Base-by-base conservation (phyloP, 2,113 vertebrate genomes). In the Rhynchomys soricoides region DNA sequence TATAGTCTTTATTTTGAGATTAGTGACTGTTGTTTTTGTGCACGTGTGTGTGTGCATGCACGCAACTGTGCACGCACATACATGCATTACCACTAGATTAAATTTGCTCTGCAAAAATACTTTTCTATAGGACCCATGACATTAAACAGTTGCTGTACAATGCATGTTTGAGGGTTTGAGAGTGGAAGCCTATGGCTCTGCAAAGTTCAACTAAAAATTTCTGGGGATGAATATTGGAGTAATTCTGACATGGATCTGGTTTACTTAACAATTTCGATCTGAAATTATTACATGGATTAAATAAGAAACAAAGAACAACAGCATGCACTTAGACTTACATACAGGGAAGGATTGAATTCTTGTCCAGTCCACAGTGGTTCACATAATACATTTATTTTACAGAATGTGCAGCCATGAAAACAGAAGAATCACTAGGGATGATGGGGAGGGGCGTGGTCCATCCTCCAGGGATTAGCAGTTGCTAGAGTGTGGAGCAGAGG, bases 1-100 rank as follows among this genome's bases (percentile, higher is more conserved):
- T 19, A 10, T 79, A 62, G 50, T 94, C 91, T 62, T 96, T 93
- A 81, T 75, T 97, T 64, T 50, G 45, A 93, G 74, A 50, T 12
- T 70, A 90, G 91, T 24, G 48, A 5, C 26, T 74, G 86, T 83
- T 71, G 37, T 22, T n/a, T 17, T 75, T 71, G 68, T 52, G 40
- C n/a, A 34, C 15, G n/a, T 45, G 64, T 19, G 31, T 31, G 16
- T 48, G 26, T 59, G 15, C 10, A 50, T 55, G 52, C 13, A 50
- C 15, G n/a, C n/a, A n/a, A n/a, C n/a, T n/a, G n/a, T n/a, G n/a
- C n/a, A n/a, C n/a, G n/a, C n/a, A n/a, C 52, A 55, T 55, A 24
- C 64, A 66, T 66, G 29, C 64, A 66, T 43, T 83, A 8, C 71
- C 7, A 70, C 48, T 74, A 31, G 8, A 59, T 86, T 87, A 82